A percentile compares a stretch with the other conserved stretches of the same genome.
Evolutionary conservation across 2,888 invertebrate genomes (phyloP).

Genomic region (Idaea dimidiata): DNA sequence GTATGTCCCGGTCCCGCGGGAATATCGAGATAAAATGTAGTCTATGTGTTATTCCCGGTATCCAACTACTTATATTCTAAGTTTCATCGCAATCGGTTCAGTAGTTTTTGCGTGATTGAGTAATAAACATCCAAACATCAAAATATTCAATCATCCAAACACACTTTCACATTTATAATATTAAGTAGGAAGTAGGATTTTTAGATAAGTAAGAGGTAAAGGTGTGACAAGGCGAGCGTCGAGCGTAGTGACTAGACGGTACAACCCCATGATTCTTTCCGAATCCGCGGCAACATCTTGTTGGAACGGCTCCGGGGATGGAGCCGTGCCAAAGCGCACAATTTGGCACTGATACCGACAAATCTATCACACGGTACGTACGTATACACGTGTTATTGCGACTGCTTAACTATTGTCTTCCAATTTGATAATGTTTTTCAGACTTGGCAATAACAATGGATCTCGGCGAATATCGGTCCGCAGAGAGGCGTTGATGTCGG

Average conservation of each 20-base stretch:
- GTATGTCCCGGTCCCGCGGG: too few relatives aligned
- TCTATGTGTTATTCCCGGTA: too few relatives aligned
- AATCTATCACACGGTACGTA: conserved; percentile 38
- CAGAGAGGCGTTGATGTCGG: background rate
- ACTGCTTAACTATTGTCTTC: conserved; percentile 2
- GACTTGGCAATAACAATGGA: conserved; percentile 3
- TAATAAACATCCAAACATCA: too few relatives aligned
- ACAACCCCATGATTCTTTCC: conserved; percentile 16
- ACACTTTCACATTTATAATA: too few relatives aligned
- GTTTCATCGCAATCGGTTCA: too few relatives aligned
- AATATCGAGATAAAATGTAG: too few relatives aligned
- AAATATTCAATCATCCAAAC: too few relatives aligned
- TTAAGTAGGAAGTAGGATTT: too few relatives aligned
- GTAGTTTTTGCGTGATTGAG: too few relatives aligned
- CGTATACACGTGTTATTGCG: conserved; percentile 11
- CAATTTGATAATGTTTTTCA: conserved; percentile 2
- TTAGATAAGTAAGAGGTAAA: too few relatives aligned
- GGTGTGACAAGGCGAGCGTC: background rate
- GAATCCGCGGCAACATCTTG: conserved; percentile 16
- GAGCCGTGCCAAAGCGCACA: conserved; percentile 39
- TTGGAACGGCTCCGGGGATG: conserved; percentile 27
- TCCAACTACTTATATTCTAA: too few relatives aligned
- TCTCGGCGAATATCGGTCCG: background rate
- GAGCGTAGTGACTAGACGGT: background rate
- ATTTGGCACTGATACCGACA: conserved; percentile 39